These are phyloP conservation scores for Psilanteris sp. DNA, from an alignment of 1,140 invertebrate genomes.

Conservation along the genomic window DNA sequence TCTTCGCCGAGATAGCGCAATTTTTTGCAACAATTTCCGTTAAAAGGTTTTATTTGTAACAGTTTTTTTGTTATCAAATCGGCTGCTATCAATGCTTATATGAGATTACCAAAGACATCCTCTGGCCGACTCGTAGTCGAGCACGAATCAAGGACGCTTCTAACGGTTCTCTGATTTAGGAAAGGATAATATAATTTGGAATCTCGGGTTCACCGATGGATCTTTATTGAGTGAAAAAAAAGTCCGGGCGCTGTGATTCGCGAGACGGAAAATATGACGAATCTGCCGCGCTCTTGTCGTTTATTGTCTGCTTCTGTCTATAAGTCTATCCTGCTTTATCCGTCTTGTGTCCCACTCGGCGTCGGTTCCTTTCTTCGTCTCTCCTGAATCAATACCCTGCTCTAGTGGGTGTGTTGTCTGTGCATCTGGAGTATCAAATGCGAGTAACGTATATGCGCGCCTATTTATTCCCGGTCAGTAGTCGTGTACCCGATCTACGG, in stretches of 20 bases:
- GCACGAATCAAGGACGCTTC: too few species aligned
- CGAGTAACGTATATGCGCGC: conserved; percentile 30
- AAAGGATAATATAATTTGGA: too few species aligned
- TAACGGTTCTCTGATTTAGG: too few species aligned
- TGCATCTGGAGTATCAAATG: conserved; percentile 58
- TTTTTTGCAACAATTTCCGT: too few species aligned
- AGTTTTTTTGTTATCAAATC: too few species aligned
- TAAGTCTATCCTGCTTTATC: conserved; percentile 35
- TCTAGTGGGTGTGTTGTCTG: conserved; percentile 65
- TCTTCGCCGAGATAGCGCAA: too few species aligned
- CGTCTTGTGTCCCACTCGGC: conserved; percentile 22
- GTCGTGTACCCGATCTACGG: conserved; percentile 31
- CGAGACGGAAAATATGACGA: conserved; percentile 68
- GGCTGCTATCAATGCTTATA: too few species aligned
- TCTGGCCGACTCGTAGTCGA: too few species aligned
- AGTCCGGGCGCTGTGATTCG: conserved; percentile 28
- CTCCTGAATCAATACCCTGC: conserved; percentile 61
- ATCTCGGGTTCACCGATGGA: conserved; percentile 5
- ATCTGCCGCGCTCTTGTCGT: conserved; percentile 58
- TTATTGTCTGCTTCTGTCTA: conserved; percentile 65
- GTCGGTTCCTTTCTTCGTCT: conserved; percentile 24
- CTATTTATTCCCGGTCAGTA: conserved; percentile 42
- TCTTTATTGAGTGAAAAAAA: conserved; percentile 8
- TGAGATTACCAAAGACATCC: too few species aligned
- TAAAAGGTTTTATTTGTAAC: too few species aligned